These are phyloP conservation scores for Drosophila helvetica DNA, from an alignment of 2,888 invertebrate species.

Conservation along the genomic window DNA sequence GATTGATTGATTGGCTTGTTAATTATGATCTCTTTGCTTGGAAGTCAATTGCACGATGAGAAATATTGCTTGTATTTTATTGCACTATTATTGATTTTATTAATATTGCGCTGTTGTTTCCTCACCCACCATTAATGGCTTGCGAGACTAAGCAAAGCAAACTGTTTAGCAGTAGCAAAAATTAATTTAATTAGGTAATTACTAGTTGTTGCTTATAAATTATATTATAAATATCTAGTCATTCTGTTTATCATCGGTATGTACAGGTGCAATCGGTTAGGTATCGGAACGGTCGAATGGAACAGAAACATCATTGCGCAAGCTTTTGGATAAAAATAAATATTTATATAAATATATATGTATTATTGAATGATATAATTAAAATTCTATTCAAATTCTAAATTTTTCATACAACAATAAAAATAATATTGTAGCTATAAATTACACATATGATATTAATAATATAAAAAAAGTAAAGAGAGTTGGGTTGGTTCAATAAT, in stretches of 20 bases:
- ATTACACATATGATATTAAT: no score
- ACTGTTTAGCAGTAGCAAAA: conserved; percentile 3
- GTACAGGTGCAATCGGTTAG: neutral
- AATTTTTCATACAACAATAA: neutral
- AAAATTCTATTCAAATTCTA: neutral
- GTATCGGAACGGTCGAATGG: neutral
- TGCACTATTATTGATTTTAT: neutral
- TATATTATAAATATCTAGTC: conserved; percentile 3
- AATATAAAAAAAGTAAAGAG: no score
- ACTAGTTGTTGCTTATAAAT: conserved; percentile 11
- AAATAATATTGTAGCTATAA: neutral
- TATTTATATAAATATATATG: no score
- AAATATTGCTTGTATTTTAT: conserved; percentile 3
- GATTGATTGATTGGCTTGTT: neutral
- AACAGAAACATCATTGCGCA: neutral
- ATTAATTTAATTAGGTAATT: conserved; percentile 16
- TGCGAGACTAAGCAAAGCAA: neutral
- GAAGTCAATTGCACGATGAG: conserved; percentile 3
- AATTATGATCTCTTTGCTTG: conserved; percentile 3
- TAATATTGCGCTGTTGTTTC: neutral
- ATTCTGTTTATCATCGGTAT: conserved; percentile 10
- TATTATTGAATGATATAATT: neutral
- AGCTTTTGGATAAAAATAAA: neutral
- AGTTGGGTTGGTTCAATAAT: no score
- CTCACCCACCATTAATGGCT: conserved; percentile 1